These are phyloP conservation scores for Anser cygnoides DNA, from an alignment of 2,113 vertebrate genomes.

Conservation along the genomic window DNA sequence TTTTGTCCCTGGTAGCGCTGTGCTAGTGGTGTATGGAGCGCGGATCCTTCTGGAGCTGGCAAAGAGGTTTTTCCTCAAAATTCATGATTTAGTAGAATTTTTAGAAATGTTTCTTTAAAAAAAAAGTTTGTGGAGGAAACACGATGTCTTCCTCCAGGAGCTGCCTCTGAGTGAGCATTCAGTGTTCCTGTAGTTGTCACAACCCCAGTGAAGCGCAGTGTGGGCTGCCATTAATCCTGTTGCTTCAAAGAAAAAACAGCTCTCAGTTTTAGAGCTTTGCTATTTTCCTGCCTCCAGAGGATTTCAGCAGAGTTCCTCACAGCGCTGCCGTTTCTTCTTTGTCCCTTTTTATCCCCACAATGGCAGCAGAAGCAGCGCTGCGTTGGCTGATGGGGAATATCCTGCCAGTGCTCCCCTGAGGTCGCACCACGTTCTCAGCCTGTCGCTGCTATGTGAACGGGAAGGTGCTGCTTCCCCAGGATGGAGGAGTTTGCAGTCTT, in stretches of 20 bases:
- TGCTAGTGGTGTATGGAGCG: neutral
- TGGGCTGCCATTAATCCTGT: neutral
- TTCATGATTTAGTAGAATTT: neutral
- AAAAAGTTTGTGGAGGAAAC: neutral
- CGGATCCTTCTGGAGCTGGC: neutral
- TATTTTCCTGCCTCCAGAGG: neutral
- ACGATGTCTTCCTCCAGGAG: neutral
- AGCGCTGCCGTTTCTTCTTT: neutral
- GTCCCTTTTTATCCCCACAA: neutral
- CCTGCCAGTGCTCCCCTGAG: neutral
- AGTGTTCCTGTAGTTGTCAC: neutral
- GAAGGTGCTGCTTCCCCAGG: neutral
- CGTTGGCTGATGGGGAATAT: neutral
- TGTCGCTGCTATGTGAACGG: neutral
- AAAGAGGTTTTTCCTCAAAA: neutral
- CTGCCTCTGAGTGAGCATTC: neutral
- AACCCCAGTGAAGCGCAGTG: neutral
- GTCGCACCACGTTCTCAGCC: neutral
- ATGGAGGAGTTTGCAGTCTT: neutral
- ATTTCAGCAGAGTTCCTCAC: neutral
- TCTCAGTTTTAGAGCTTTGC: constrained; percentile 6
- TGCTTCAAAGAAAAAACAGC: neutral
- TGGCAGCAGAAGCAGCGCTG: neutral
- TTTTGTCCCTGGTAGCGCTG: neutral
- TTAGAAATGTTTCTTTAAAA: neutral